Evolutionary conservation across 2,888 invertebrate species (phyloP), one percentile per base, ranked within the genome.

Genomic region (Drosophila trichaetosa): DNA sequence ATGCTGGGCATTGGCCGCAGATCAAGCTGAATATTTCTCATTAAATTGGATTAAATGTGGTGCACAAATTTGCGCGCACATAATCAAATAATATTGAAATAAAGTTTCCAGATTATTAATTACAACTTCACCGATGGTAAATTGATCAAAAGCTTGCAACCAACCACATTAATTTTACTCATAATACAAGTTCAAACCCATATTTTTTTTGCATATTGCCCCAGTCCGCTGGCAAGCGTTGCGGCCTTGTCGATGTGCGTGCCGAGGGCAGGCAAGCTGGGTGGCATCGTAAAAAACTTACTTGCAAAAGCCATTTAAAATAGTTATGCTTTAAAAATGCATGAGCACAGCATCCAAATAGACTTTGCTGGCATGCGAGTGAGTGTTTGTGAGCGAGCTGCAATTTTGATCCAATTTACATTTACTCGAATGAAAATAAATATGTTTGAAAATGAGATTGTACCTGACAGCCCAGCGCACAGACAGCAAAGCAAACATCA

Each of bases 11-110:
- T 73, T 71, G 67, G 65, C 46, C 64, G 67, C 69, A 59, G 73
- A 52, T 69, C 82, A 69, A 83, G 87, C 81, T 69, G 78, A 86
- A 75, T 73, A n/a, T 85, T 77, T 52, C 65, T 71, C 76, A 85
- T 85, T 82, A 73, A 82, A 46, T 46, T 24, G 46, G 46, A 24
- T 46, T 46, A 24, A 46, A 46, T 46, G 46, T 46, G 46, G 46
- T 24, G 11, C 27, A 51, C 27, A n/a, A 31, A 51, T 46, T 46
- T 16, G 24, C 57, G 11, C 33, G 6, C 21, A 4, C 18, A 46
- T 59, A 72, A 58, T 40, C 38, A 52, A 53, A 62, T 70, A 49
- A 33, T 62, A 64, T 46, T 36, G 29, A 36, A 31, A 73, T 51
- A 24, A 42, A 49, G 52, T 69, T 24, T 69, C 59, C 13, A 73